Evolutionary conservation across 2,113 vertebrate genomes (phyloP), one percentile per base, ranked within the genome.

Genomic region (Bucco capensis): DNA sequence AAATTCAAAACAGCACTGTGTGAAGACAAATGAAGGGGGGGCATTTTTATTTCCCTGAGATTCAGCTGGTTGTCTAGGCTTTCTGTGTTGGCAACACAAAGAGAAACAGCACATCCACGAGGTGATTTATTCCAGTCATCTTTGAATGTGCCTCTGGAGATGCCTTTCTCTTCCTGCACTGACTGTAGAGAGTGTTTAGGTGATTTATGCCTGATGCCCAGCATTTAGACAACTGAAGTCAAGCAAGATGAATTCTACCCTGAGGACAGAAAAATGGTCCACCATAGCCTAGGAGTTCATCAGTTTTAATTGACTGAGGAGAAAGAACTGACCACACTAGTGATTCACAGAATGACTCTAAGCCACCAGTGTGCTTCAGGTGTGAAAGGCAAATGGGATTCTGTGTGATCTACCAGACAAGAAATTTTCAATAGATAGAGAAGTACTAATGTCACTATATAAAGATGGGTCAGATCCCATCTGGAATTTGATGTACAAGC

Each of bases 241-340:
- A 86, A 69, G 71, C 31, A 89, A 92, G 81, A 95, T 76, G 46
- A 86, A 92, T 94, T 86, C 66, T 72, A 46, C 74, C 74, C 89
- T 75, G 28, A 25, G 70, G 94, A 87, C 42, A 86, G 42, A 49
- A 75, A 61, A 92, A 76, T 27, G 6, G 62, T 49, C 33, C 53
- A 61, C 12, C 0, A 2, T 69, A 87, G 84, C 74, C 72, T 75
- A 50, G 46, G 60, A 95, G 53, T 91, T 91, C 74, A 82, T 91
- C 66, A 82, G 66, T 90, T 90, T 84, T 93, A 95, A 89, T 49
- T 90, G 81, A 86, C 73, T 53, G 88, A 87, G 6, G 65, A 87
- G 81, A 86, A 83, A 75, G 78, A 92, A 72, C 12, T 60, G 61
- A 64, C 23, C 35, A 67, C 44, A 21, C 35, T 57, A 78, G 53